Conservation (phyloP, 2,888 invertebrate species). For the Pherbina coryleti region DNA sequence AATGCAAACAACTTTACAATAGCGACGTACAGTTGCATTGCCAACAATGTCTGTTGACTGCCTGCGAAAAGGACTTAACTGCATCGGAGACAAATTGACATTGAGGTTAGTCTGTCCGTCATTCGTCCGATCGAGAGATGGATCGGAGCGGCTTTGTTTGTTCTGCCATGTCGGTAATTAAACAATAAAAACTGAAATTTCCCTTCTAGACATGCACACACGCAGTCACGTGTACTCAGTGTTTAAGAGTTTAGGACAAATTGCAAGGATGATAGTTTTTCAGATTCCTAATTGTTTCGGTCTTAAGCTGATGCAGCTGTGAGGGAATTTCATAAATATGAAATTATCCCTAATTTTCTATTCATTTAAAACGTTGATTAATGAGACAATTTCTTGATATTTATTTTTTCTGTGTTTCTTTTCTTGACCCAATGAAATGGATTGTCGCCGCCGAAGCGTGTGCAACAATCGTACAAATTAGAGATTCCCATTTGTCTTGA, state of each 20-base stretch:
- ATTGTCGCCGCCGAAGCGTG: background rate
- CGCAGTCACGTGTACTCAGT: background rate
- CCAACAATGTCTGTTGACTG: background rate
- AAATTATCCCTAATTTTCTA: conserved; percentile 17
- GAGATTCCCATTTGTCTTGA: conserved; percentile 32
- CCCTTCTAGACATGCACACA: background rate
- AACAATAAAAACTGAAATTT: conserved; percentile 33
- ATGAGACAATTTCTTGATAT: background rate
- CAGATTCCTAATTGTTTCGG: background rate
- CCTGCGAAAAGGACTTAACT: background rate
- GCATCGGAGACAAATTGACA: conserved; percentile 35
- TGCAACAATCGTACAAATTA: conserved; percentile 10
- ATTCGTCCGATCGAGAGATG: background rate
- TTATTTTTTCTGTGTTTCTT: background rate
- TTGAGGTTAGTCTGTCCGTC: background rate
- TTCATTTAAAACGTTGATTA: background rate
- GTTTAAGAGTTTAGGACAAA: conserved; percentile 33
- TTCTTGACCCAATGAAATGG: background rate
- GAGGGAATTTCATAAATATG: background rate
- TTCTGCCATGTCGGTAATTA: conserved; percentile 21
- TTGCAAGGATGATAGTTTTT: conserved; percentile 19
- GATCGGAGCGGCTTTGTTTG: conserved; percentile 26
- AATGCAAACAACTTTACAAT: background rate
- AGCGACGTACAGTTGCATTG: background rate
- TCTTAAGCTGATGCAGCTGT: conserved; percentile 7